Conservation (phyloP, 2,113 vertebrate species). For the Nestor notabilis region DNA sequence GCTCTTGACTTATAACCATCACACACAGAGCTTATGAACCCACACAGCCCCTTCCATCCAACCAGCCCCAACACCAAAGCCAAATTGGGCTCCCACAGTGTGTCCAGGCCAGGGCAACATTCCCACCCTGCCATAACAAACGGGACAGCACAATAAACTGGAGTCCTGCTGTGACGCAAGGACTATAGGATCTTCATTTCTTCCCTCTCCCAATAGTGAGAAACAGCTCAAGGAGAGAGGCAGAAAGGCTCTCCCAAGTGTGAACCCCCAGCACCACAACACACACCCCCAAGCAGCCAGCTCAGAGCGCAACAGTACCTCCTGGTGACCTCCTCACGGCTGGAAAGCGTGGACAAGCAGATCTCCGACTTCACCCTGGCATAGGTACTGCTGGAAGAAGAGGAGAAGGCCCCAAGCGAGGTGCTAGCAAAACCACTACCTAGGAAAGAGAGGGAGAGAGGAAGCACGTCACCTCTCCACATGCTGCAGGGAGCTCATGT, state of each 20-base stretch:
- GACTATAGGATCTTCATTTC: neutral
- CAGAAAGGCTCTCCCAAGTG: neutral
- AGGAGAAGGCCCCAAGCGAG: conserved; percentile 45
- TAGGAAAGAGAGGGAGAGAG: conserved; percentile 26
- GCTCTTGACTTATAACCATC: neutral
- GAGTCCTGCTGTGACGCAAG: neutral
- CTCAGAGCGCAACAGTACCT: conserved; percentile 41
- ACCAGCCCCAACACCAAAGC: neutral
- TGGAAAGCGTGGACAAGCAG: conserved; percentile 28
- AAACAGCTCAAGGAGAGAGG: neutral
- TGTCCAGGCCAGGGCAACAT: neutral
- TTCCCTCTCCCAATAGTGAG: neutral
- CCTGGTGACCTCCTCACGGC: conserved; percentile 9
- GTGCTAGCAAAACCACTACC: conserved; percentile 37
- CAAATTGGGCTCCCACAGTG: neutral
- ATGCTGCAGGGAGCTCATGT: neutral
- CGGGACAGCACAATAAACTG: neutral
- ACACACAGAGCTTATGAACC: neutral
- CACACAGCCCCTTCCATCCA: neutral
- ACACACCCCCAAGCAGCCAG: neutral
- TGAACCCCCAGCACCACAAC: neutral
- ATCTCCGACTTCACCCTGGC: conserved; percentile 61
- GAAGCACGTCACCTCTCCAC: neutral
- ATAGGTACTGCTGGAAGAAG: conserved; percentile 55
- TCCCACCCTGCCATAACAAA: neutral